Conservation (phyloP, 2,888 invertebrate species). For the Sarcophaga carnaria region DNA sequence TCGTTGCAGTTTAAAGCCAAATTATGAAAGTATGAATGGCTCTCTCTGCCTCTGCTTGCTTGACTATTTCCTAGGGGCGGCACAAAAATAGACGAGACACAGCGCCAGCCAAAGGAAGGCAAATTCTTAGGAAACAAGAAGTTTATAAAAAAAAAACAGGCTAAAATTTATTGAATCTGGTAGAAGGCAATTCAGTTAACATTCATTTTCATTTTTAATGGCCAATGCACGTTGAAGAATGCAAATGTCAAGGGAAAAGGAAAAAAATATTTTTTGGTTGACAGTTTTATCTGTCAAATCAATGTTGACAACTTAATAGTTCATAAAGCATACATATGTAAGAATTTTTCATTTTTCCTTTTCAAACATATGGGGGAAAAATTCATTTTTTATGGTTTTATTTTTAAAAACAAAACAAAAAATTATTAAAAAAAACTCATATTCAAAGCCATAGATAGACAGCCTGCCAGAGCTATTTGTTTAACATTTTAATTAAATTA, state of each 20-base stretch:
- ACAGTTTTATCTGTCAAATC: conserved; percentile 68
- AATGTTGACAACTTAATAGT: conserved; percentile 72
- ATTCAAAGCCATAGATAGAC: too few species aligned
- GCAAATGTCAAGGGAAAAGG: not conserved
- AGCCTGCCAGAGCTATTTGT: not conserved
- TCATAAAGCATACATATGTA: conserved; percentile 59
- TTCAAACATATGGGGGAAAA: conserved; percentile 13
- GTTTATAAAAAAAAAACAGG: conserved; percentile 4
- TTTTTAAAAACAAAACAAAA: not conserved
- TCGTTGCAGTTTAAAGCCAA: conserved; percentile 70
- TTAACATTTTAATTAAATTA: not conserved
- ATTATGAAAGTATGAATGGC: not conserved
- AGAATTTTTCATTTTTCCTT: not conserved
- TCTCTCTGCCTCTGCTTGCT: not conserved
- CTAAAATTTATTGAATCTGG: conserved; percentile 7
- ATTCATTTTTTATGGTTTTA: conserved; percentile 38
- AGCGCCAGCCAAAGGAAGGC: not conserved
- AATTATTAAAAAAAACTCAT: not conserved
- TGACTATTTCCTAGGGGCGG: not conserved
- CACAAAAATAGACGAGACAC: conserved; percentile 43
- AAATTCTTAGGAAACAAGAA: not conserved
- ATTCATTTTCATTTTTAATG: not conserved
- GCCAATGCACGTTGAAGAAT: not conserved
- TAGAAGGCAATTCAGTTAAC: not conserved
- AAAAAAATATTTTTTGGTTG: conserved; percentile 55